These are phyloP conservation scores for Lutraria rhynchaena DNA, from an alignment of 1,140 invertebrate species.

Conservation along the genomic window DNA sequence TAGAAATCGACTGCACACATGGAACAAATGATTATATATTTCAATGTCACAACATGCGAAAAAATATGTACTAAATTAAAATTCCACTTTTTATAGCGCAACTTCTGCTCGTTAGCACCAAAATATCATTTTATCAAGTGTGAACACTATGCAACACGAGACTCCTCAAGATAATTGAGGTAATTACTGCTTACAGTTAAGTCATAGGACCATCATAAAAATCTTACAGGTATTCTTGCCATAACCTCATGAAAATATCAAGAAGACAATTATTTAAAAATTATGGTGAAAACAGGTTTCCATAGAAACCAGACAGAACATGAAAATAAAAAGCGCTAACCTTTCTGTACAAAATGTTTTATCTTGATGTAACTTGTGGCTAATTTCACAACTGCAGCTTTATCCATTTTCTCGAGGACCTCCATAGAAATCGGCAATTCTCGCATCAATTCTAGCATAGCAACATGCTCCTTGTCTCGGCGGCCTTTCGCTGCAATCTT, in stretches of 20 bases:
- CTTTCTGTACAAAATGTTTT: constrained; percentile 60
- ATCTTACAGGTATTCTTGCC: too few species aligned
- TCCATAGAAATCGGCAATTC: constrained; percentile 44
- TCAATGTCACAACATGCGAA: too few species aligned
- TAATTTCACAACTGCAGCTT: constrained; percentile 52
- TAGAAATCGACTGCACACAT: too few species aligned
- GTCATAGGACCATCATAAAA: too few species aligned
- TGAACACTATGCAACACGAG: too few species aligned
- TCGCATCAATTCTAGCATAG: constrained; percentile 47
- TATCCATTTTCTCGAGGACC: constrained; percentile 55
- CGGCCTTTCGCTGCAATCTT: constrained; percentile 55
- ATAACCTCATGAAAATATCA: not conserved
- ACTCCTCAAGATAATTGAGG: too few species aligned
- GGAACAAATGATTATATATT: too few species aligned
- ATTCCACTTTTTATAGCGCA: too few species aligned
- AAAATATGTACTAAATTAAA: too few species aligned
- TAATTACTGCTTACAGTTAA: too few species aligned
- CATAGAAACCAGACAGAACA: not conserved
- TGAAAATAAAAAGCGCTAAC: constrained; percentile 27
- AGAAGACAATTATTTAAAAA: not conserved
- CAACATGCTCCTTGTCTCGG: constrained; percentile 55
- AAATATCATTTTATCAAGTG: too few species aligned
- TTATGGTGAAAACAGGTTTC: not conserved
- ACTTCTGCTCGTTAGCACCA: too few species aligned
- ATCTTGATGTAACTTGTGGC: constrained; percentile 56